Base-by-base conservation (phyloP, 53 echinoderm and acorn worm species). In the Luidia sarsii region DNA sequence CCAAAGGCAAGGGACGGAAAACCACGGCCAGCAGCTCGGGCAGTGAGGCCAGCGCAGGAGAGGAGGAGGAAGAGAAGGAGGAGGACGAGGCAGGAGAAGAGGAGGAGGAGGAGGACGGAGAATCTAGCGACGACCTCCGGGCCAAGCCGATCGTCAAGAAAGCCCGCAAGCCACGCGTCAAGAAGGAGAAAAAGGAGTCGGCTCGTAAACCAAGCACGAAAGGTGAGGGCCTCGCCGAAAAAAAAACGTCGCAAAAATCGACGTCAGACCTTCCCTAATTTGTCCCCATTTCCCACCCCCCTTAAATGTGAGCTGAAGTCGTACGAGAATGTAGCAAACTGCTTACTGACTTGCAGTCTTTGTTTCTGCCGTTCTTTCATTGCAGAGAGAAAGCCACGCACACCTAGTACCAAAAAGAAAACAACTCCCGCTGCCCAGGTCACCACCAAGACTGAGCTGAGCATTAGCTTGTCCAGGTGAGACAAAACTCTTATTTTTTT, bases 81-180 rank as follows among this genome's bases (percentile, higher is more conserved):
- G 28, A 71, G 37, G 84, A 83, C 14, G 79, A 83, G 57, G 87
- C 87, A 45, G n/a, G n/a, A n/a, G 89, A 89, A 13, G 85, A 83
- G n/a, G 72, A 69, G 15, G 53, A 83, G 60, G 65, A 90, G 57
- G 49, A 65, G 1, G 62, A 62, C 37, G 2, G 50, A 21, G 64
- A 68, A 35, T 67, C 48, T 4, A 57, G 39, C 39, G 65, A 41
- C 49, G 71, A 71, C 25, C 57, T 45, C 2, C 67, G 74, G 13
- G 75, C 73, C 25, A 59, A 74, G 25, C 80, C 83, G 3, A 52
- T 75, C 20, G 67, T 65, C 18, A 82, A 82, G 39, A 86, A 86
- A 65, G 65, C 77, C 16, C 79, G 79, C 46, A 86, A 86, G 67
- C 68, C 51, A 14, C 36, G 30, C 16, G 37, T 54, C 4, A 71